phyloP scores from a whole-genome alignment of 2,797 vertebrate species.

The Crenuchus spilurus region DNA sequence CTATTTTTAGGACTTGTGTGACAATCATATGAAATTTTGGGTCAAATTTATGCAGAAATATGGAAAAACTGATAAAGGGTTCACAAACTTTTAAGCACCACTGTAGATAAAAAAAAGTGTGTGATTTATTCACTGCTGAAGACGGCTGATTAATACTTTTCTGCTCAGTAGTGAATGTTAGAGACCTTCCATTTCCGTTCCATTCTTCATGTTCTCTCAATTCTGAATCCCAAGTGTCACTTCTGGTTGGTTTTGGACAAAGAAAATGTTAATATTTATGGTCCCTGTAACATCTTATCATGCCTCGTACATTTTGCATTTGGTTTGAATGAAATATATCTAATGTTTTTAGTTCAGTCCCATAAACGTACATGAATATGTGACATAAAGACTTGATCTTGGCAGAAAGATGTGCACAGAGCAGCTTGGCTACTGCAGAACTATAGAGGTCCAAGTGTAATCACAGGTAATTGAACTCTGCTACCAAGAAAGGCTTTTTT shows the following conservation, averaged over 20 bases:
- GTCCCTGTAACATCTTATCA: background rate
- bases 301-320: background rate
- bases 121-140: conserved; percentile 5
- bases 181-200: background rate
- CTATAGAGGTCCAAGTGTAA: conserved; percentile 37
- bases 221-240: background rate
- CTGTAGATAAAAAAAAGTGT: no score
- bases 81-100: no score
- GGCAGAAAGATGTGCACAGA: conserved; percentile 12
- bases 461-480: conserved; percentile 41
- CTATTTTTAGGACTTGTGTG: no score
- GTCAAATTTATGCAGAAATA: no score
- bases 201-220: background rate
- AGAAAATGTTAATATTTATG: background rate
- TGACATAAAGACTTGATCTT: conserved; percentile 38
- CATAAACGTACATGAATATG: conserved; percentile 31
- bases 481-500: conserved; percentile 41
- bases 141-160: conserved; percentile 5
- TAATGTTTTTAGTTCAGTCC: conserved; percentile 3
- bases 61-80: no score
- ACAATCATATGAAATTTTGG: no score
- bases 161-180: conserved; percentile 2
- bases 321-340: background rate
- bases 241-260: background rate
- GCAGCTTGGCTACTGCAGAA: conserved; percentile 25